Evolutionary conservation across 2,888 invertebrate species (phyloP).

Genomic region (Andrena praecox): DNA sequence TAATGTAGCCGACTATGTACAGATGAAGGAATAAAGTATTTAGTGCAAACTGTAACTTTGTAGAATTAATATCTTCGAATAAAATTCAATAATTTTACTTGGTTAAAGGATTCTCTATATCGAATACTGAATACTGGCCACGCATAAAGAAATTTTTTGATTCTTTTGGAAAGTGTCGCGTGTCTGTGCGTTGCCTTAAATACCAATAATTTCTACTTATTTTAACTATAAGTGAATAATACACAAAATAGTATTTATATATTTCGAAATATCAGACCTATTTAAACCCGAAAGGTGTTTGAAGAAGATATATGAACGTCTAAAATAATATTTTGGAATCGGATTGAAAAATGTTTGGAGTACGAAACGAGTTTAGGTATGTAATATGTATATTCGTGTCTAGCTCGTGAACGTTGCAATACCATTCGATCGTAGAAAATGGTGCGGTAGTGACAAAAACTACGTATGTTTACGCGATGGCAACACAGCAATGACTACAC

Average conservation of each 20-base stretch:
- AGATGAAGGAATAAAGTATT: neutral
- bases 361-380: neutral
- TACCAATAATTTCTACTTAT: no score
- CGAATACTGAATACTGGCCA: neutral
- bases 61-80: neutral
- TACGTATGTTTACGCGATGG: constrained; percentile 85
- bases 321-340: constrained; percentile 15
- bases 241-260: no score
- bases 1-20: neutral
- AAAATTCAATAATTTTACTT: neutral
- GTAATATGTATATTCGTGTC: constrained; percentile 69
- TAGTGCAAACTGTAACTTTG: neutral
- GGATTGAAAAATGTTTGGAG: constrained; percentile 78
- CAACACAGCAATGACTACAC: constrained; percentile 86
- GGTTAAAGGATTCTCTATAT: no score
- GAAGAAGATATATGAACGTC: no score
- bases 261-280: no score
- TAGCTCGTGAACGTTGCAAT: constrained; percentile 83
- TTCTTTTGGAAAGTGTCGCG: no score
- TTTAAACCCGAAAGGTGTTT: no score
- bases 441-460: constrained; percentile 74
- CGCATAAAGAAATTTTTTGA: neutral
- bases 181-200: no score
- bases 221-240: no score
- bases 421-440: constrained; percentile 76